phyloP scores from a whole-genome alignment of 1,140 invertebrate genomes.

The Globodera rostochiensis region DNA sequence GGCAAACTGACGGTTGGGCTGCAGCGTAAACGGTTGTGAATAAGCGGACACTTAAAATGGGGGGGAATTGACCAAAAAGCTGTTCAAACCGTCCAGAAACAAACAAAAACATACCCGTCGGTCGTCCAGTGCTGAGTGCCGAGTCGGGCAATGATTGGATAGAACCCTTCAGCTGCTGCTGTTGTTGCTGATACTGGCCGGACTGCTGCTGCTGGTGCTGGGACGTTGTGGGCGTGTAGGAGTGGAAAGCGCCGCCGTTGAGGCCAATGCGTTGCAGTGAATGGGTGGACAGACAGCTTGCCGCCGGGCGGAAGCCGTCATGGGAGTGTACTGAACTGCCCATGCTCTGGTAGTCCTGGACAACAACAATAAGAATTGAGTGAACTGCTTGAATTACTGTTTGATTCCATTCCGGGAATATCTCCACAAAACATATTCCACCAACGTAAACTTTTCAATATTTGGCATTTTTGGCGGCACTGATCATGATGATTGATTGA shows the following conservation, averaged over 20 bases:
- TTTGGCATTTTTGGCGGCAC: no score
- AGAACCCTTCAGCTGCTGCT: constrained; percentile 48
- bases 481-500: background rate
- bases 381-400: no score
- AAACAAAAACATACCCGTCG: background rate
- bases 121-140: constrained; percentile 18
- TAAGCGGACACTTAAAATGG: background rate
- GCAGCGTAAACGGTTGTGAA: constrained; percentile 15
- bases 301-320: constrained; percentile 42
- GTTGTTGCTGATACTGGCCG: constrained; percentile 22
- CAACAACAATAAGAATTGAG: background rate
- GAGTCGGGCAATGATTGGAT: constrained; percentile 62
- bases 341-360: constrained; percentile 44
- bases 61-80: background rate
- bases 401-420: no score
- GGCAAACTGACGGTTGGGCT: background rate
- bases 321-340: constrained; percentile 51
- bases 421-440: no score
- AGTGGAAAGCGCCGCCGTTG: constrained; percentile 50
- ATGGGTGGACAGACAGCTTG: constrained; percentile 44
- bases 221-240: constrained; percentile 38
- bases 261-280: constrained; percentile 48
- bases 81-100: background rate
- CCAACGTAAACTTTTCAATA: no score
- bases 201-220: constrained; percentile 16